phyloP scores from a whole-genome alignment of 2,888 invertebrate species.

The Drosophila pullipes region DNA sequence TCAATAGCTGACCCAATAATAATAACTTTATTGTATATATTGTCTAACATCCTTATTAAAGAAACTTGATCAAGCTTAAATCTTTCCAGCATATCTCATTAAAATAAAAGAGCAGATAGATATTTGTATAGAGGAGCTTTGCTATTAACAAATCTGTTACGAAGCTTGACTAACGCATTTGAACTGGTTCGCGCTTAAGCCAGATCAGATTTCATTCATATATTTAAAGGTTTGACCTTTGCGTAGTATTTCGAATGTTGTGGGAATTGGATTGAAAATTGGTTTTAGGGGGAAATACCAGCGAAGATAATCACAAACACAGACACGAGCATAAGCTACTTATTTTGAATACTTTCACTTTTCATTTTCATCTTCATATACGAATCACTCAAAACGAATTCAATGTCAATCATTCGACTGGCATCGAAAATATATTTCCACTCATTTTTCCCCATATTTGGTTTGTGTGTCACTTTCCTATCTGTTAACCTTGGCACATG shows the following conservation, averaged over 20 bases:
- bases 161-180: conserved; percentile 19
- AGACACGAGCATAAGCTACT: conserved; percentile 33
- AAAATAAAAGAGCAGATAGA: not conserved
- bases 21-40: not conserved
- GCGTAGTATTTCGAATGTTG: conserved; percentile 17
- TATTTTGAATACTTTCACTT: conserved; percentile 47
- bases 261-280: conserved; percentile 33
- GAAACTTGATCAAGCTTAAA: not conserved
- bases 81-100: not conserved
- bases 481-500: conserved; percentile 54
- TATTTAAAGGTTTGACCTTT: conserved; percentile 17
- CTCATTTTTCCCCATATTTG: not conserved
- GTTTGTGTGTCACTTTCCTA: conserved; percentile 37
- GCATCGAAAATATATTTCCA: conserved; percentile 17
- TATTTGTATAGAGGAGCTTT: not conserved
- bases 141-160: not conserved
- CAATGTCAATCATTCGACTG: conserved; percentile 43
- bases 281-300: not conserved
- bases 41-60: not conserved
- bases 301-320: conserved; percentile 38
- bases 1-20: not conserved
- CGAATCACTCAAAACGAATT: conserved; percentile 16
- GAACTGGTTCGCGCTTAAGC: conserved; percentile 10
- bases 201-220: conserved; percentile 40
- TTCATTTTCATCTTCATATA: conserved; percentile 15